Percentiles rank a stretch among this genome's conserved stretches.
phyloP scores from a whole-genome alignment of 1,140 invertebrate genomes.

The Batillaria attramentaria region DNA sequence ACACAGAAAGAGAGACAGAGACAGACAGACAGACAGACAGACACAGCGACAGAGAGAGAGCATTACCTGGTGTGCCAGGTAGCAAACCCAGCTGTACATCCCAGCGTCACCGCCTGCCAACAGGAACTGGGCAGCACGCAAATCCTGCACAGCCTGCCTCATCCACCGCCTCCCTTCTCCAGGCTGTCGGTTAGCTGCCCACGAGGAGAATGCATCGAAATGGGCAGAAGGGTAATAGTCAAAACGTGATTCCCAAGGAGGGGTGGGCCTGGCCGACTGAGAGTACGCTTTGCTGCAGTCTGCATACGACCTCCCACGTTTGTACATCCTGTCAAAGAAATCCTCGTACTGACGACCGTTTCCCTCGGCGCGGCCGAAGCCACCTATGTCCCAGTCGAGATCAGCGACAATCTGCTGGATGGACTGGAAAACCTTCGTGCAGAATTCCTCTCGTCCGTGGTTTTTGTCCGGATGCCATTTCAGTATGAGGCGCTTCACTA shows the following conservation, averaged over 20 bases:
- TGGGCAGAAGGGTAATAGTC: too few species aligned
- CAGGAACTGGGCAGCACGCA: slow-evolving; percentile 28
- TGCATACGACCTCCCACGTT: neutral
- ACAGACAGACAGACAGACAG: too few species aligned
- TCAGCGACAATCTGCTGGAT: slow-evolving; percentile 41
- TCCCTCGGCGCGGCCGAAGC: neutral
- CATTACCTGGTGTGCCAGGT: slow-evolving; percentile 51
- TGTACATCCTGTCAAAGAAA: slow-evolving; percentile 9
- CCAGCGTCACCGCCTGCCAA: neutral
- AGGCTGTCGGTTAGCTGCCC: slow-evolving; percentile 19
- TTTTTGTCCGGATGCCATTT: slow-evolving; percentile 71
- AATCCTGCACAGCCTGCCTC: slow-evolving; percentile 12
- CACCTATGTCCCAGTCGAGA: slow-evolving; percentile 44
- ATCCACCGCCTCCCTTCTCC: slow-evolving; percentile 25
- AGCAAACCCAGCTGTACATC: slow-evolving; percentile 54
- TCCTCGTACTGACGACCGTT: neutral
- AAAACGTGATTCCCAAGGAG: too few species aligned
- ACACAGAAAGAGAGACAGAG: too few species aligned
- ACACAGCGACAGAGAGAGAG: too few species aligned
- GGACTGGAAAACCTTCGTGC: slow-evolving; percentile 56
- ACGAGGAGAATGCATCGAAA: too few species aligned
- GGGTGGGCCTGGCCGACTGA: too few species aligned
- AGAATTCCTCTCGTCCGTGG: slow-evolving; percentile 51
- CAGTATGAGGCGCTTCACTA: slow-evolving; percentile 58
- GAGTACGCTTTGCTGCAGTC: neutral